These are phyloP conservation scores for Drymonia ruficornis DNA, from an alignment of 2,888 invertebrate genomes.

Conservation along the genomic window DNA sequence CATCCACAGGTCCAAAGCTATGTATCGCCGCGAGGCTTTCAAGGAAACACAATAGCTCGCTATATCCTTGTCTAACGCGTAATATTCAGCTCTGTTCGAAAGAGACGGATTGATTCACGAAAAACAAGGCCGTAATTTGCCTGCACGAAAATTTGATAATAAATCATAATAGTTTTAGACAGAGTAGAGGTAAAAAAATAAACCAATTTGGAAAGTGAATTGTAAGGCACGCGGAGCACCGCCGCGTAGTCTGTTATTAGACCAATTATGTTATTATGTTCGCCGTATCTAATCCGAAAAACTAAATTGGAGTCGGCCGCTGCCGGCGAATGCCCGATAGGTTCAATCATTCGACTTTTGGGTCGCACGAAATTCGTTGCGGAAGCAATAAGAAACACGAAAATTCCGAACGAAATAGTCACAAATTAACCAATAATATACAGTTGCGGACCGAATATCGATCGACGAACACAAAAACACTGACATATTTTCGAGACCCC, in stretches of 20 bases:
- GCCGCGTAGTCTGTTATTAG: slow-evolving; percentile 79
- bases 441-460: slow-evolving; percentile 60
- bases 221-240: slow-evolving; percentile 79
- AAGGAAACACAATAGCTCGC: slow-evolving; percentile 68
- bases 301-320: slow-evolving; percentile 83
- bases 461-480: slow-evolving; percentile 53
- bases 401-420: slow-evolving; percentile 69
- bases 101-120: slow-evolving; percentile 68
- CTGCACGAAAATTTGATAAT: slow-evolving; percentile 84
- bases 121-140: slow-evolving; percentile 79
- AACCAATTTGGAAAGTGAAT: slow-evolving; percentile 85
- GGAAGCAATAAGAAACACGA: slow-evolving; percentile 84
- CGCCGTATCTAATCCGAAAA: slow-evolving; percentile 84
- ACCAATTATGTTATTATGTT: slow-evolving; percentile 85
- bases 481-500: slow-evolving; percentile 60
- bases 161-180: slow-evolving; percentile 85
- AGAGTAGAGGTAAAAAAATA: slow-evolving; percentile 79
- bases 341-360: slow-evolving; percentile 81
- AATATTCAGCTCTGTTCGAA: slow-evolving; percentile 49
- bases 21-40: slow-evolving; percentile 67
- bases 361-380: slow-evolving; percentile 84
- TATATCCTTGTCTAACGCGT: slow-evolving; percentile 61
- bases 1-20: slow-evolving; percentile 61
- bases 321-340: slow-evolving; percentile 82
- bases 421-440: slow-evolving; percentile 73